These are phyloP conservation scores for Norana najaformis DNA, from an alignment of 2,888 invertebrate genomes.

Conservation along the genomic window DNA sequence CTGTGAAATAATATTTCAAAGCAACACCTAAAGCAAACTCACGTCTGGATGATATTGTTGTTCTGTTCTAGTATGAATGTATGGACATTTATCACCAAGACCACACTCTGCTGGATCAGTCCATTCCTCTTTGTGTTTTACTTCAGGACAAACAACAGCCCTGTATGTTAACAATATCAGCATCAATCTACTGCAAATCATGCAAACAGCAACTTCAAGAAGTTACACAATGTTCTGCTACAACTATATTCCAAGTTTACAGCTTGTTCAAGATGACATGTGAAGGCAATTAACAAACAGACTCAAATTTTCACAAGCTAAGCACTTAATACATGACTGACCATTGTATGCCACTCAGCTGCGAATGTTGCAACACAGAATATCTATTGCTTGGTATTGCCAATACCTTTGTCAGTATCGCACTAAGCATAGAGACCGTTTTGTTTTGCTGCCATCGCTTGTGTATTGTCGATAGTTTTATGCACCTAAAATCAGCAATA, in stretches of 20 bases:
- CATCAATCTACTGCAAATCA: neutral
- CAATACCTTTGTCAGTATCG: no score
- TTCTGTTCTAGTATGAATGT: slow-evolving; percentile 34
- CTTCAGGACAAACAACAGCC: slow-evolving; percentile 34
- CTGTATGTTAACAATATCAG: slow-evolving; percentile 8
- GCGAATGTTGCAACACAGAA: no score
- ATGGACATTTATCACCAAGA: slow-evolving; percentile 30
- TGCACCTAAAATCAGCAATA: no score
- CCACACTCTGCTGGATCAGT: slow-evolving; percentile 28
- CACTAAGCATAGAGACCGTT: no score
- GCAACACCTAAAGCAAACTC: neutral
- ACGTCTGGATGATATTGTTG: slow-evolving; percentile 36
- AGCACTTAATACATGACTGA: neutral
- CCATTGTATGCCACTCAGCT: no score
- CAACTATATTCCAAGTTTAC: neutral
- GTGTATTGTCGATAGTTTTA: no score
- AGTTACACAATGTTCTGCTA: no score
- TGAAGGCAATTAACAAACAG: neutral
- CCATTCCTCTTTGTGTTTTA: slow-evolving; percentile 35
- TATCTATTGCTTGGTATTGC: no score
- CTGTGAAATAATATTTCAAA: neutral
- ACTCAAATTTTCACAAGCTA: neutral
- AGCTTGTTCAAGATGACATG: neutral
- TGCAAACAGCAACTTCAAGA: neutral
- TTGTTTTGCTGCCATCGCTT: no score